A percentile compares a stretch with the other conserved stretches of the same genome.
Conservation (phyloP, 1,140 invertebrate species). For the Rhyacophila brunnea region DNA sequence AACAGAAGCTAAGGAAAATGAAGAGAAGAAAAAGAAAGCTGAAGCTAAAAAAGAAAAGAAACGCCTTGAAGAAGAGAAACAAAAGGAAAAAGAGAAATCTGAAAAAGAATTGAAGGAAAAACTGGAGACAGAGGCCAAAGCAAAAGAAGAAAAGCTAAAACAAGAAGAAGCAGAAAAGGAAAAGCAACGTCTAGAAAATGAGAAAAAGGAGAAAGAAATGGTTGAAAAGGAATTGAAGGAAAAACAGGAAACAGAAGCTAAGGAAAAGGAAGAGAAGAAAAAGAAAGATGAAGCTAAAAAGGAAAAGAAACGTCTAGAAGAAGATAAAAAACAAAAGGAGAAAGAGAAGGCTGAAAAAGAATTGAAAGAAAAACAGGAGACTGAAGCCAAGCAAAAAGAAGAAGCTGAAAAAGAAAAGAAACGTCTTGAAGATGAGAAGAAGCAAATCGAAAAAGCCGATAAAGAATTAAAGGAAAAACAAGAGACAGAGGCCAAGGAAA, state of each 20-base stretch:
- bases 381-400: conserved; percentile 30
- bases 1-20: conserved; percentile 26
- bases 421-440: conserved; percentile 33
- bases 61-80: conserved; percentile 1
- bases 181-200: not conserved
- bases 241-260: no score
- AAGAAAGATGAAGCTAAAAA: not conserved
- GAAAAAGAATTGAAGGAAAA: not conserved
- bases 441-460: conserved; percentile 17
- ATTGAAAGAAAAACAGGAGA: conserved; percentile 20
- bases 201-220: conserved; percentile 4
- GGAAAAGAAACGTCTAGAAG: conserved; percentile 24
- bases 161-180: not conserved
- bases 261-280: not conserved
- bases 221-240: not conserved
- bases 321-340: conserved; percentile 31
- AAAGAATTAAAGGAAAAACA: conserved; percentile 16
- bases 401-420: conserved; percentile 33
- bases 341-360: conserved; percentile 38
- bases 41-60: conserved; percentile 1
- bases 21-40: conserved; percentile 7
- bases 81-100: conserved; percentile 3
- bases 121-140: conserved; percentile 8
- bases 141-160: not conserved
- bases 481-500: not conserved